Evolutionary conservation across 1,140 invertebrate genomes (phyloP), one percentile per base, ranked within the genome.

Genomic region (Zaprionus camerounensis): DNA sequence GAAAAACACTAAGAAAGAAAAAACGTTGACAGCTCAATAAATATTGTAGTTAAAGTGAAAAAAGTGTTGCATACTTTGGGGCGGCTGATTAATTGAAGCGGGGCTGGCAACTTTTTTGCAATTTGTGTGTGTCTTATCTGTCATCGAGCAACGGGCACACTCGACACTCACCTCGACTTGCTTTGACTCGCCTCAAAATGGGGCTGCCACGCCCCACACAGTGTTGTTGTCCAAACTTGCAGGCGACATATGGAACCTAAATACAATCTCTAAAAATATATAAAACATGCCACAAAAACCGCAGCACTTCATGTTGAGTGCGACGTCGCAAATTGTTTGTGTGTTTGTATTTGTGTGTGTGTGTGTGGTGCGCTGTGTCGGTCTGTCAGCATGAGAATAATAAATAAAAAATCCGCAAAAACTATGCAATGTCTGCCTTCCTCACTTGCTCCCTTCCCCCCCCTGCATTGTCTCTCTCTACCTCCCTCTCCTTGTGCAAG

Each of bases 371-470:
- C 5, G 34, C 5, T 11, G 26, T 41, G 36, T 65, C 26, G 51
- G 41, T 61, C 41, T 63, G 36, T 51, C 44, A 66, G 34, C 46
- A 61, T 24, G 51, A 75, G 76, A 88, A 88, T 90, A 88, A 88
- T 90, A 90, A 88, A 88, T 90, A 90, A 90, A 90, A 72, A 88
- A 85, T 90, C 67, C 69, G 53, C 64, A 76, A 90, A 84, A 90
- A 74, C 41, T 67, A 69, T 46, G 24, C 51, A 71, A 58, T 70
- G 41, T 49, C 7, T 87, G 46, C 56, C 17, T 66, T 38, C 38
- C 34, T 80, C 63, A 26, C 71, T 61, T 5, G 5, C 4, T 5
- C 1, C 13, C 38, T 41, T 2, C 15, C 1, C 4, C 4, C 36
- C 9, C 15, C 5, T 15, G 4, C 36, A 1, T 15, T 15, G 5